phyloP scores from a whole-genome alignment of 1,140 invertebrate genomes.

The Pogonomyrmex barbatus region DNA sequence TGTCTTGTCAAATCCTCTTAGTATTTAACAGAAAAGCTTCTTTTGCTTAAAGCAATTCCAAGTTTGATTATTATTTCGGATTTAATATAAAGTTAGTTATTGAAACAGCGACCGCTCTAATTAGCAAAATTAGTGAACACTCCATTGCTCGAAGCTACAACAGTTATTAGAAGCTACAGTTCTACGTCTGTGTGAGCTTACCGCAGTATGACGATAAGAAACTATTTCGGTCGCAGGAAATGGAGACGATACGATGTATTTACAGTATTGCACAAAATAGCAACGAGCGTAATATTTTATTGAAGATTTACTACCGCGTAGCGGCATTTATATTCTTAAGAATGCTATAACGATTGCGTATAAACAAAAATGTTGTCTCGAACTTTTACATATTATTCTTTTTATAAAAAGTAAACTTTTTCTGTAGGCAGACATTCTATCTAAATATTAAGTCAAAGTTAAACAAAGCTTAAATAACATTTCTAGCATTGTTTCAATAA shows the following conservation, averaged over 20 bases:
- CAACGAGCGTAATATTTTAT: not conserved
- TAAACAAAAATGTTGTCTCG: not conserved
- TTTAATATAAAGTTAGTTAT: constrained; percentile 40
- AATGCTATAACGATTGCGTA: not conserved
- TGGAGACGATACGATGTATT: not conserved
- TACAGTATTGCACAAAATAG: not conserved
- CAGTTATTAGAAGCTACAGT: too few species aligned
- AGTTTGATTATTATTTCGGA: constrained; percentile 12
- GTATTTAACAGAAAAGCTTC: not conserved
- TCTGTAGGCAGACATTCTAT: not conserved
- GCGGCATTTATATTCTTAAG: not conserved
- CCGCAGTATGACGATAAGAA: not conserved
- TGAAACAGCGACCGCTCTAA: constrained; percentile 43
- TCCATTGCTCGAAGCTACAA: constrained; percentile 12
- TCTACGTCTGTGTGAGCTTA: not conserved
- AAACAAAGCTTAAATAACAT: not conserved
- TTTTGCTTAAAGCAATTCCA: not conserved
- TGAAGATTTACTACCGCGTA: not conserved
- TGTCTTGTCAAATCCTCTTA: not conserved
- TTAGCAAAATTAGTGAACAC: constrained; percentile 48
- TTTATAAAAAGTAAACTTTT: not conserved
- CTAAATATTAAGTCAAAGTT: too few species aligned
- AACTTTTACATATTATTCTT: not conserved
- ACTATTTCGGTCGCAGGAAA: not conserved
- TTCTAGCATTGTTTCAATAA: not conserved